A percentile compares a stretch with the other conserved stretches of the same genome.
phyloP scores from a whole-genome alignment of 2,113 vertebrate genomes.

The Chloebia gouldiae region DNA sequence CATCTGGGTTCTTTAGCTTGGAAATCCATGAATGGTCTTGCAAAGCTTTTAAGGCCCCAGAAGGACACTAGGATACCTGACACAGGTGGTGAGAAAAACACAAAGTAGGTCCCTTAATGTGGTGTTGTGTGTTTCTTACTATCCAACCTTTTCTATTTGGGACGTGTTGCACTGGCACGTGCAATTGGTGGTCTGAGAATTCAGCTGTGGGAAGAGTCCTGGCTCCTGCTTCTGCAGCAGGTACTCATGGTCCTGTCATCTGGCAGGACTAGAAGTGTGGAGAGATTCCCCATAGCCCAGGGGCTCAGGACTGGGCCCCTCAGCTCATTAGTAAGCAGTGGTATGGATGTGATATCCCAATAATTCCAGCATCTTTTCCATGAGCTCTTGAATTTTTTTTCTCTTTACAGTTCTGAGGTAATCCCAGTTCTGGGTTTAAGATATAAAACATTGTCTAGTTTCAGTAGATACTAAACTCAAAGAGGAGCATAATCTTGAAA shows the following conservation, averaged over 20 bases:
- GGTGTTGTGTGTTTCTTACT: not conserved
- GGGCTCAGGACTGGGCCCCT: not conserved
- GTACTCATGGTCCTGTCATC: not conserved
- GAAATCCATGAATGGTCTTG: not conserved
- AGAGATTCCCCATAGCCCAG: not conserved
- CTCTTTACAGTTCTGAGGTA: not conserved
- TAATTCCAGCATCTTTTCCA: not conserved
- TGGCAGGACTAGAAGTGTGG: not conserved
- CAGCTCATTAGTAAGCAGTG: not conserved
- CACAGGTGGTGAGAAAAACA: not conserved
- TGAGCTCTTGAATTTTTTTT: not conserved
- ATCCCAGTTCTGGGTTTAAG: not conserved
- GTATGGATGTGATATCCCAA: not conserved
- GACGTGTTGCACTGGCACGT: too few relatives aligned
- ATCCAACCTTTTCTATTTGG: not conserved
- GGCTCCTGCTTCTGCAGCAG: not conserved
- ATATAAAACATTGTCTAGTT: not conserved
- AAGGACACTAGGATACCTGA: accelerated
- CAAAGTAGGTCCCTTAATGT: not conserved
- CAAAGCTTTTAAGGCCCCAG: not conserved
- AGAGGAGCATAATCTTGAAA: not conserved
- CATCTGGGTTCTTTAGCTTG: not conserved
- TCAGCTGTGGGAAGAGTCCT: not conserved
- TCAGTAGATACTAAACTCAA: not conserved
- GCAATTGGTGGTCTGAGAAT: not conserved